Percentiles rank a stretch among this genome's conserved stretches.
These are phyloP conservation scores for Hyperoplus immaculatus DNA, from an alignment of 2,797 vertebrate genomes.

Conservation along the genomic window DNA sequence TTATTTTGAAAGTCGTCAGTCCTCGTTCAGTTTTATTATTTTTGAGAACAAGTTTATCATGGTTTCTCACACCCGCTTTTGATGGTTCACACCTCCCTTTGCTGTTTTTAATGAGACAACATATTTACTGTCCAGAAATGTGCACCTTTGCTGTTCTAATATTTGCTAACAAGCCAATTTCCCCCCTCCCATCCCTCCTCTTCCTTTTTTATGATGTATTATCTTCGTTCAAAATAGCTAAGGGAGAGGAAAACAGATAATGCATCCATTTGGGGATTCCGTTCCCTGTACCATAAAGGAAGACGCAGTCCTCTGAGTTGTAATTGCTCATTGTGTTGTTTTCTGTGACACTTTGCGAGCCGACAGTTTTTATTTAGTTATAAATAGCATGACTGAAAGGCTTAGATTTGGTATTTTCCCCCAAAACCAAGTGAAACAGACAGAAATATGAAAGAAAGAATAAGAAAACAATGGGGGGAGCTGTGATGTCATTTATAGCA, in stretches of 20 bases:
- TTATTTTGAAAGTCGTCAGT: not conserved
- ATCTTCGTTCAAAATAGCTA: not conserved
- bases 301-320: not conserved
- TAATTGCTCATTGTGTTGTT: slow-evolving; percentile 25
- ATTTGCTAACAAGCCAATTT: slow-evolving; percentile 13
- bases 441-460: slow-evolving; percentile 4
- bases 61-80: not conserved
- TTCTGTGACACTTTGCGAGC: slow-evolving; percentile 21
- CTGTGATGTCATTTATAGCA: slow-evolving; percentile 18
- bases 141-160: slow-evolving; percentile 5
- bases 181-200: not conserved
- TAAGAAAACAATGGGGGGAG: not conserved
- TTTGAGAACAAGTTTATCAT: not conserved
- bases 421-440: slow-evolving; percentile 22
- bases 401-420: not conserved
- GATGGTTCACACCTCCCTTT: not conserved
- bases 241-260: not conserved
- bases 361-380: slow-evolving; percentile 23
- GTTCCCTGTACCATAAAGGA: slow-evolving; percentile 1
- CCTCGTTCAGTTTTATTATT: not conserved
- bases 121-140: slow-evolving; percentile 14
- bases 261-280: not conserved
- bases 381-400: slow-evolving; percentile 24
- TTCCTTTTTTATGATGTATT: not conserved
- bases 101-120: slow-evolving; percentile 15